Base-by-base conservation (phyloP, 2,797 vertebrate species). In the Cryptoblepharus egeriae region DNA sequence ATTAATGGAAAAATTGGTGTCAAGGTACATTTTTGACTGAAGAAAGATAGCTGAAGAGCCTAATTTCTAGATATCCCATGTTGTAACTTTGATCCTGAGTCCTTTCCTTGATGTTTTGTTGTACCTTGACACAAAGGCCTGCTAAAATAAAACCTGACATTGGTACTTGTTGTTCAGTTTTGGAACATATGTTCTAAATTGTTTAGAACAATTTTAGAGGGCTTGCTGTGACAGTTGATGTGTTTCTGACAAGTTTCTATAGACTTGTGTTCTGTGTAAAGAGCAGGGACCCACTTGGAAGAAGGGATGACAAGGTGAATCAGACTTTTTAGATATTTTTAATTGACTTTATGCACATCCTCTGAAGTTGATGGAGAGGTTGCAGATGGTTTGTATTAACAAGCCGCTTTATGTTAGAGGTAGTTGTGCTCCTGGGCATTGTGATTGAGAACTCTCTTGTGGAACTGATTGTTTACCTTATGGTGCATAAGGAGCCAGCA, bases 311-410 rank as follows among this genome's bases (percentile, higher is more conserved):
- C 82, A 83, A 94, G 94, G 89, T 93, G 86, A 92, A 88, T 92
- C 87, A 88, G 88, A 88, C 90, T 93, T 95, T 52, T 11, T 79
- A 83, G 92, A 88, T 93, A 93, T 92, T 94, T 91, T 93, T 94
- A 95, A 93, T 94, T 94, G 91, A 92, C 90, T 81, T 80, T 2
- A 1, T 64, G 79, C 79, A 92, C 80, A 76, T 84, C 61, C 86
- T 86, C 89, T 88, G 92, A 93, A 90, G 72, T 88, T 82, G 87
- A 92, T 83, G 86, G 77, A 93, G 86, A 81, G 90, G 88, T 88
- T 95, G 91, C 95, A 95, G 92, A 93, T 96, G 94, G 94, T 94
- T 88, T 92, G n/a, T 92, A 93, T 96, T 94, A 94, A 89, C 79
- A 93, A 93, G 85, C 91, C 92, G 83, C 90, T 95, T 91, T 94